phyloP scores from a whole-genome alignment of 2,797 vertebrate species.

The Halcyon chelicuti region DNA sequence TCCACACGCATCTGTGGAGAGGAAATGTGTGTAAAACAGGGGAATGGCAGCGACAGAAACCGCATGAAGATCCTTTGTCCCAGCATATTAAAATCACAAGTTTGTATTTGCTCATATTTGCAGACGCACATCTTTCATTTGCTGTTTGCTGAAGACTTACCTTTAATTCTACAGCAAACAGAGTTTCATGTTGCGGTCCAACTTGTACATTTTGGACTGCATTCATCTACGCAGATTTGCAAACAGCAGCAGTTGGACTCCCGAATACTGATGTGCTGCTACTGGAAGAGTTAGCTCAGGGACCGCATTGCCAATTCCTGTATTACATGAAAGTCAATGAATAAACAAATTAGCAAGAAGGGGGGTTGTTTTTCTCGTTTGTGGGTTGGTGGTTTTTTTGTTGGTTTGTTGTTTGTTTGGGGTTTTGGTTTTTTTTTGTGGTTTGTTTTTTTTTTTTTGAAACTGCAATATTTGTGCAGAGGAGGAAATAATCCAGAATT shows the following conservation, averaged over 20 bases:
- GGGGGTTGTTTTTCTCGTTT: background rate
- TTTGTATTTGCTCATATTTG: conserved; percentile 39
- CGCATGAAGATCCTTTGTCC: conserved; percentile 1
- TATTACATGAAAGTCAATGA: conserved; percentile 22
- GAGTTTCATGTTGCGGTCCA: conserved; percentile 43
- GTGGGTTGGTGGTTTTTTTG: too few species aligned
- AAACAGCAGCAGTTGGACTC: conserved; percentile 42
- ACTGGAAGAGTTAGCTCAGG: conserved; percentile 32
- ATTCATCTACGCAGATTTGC: conserved; percentile 65
- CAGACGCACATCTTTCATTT: conserved; percentile 47
- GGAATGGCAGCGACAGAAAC: background rate
- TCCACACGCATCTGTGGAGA: background rate
- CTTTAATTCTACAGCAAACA: conserved; percentile 66
- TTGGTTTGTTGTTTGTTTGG: background rate
- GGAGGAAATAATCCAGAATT: conserved; percentile 17
- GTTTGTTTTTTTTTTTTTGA: background rate
- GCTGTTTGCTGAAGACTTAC: conserved; percentile 65
- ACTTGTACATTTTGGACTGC: conserved; percentile 25
- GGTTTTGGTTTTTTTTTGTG: background rate
- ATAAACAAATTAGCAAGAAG: background rate
- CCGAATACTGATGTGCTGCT: conserved; percentile 46
- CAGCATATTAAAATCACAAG: conserved; percentile 26
- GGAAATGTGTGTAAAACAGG: background rate
- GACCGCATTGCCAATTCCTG: background rate
- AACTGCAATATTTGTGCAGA: background rate